Conservation (phyloP, 1,140 invertebrate species). For the Diprion similis region DNA sequence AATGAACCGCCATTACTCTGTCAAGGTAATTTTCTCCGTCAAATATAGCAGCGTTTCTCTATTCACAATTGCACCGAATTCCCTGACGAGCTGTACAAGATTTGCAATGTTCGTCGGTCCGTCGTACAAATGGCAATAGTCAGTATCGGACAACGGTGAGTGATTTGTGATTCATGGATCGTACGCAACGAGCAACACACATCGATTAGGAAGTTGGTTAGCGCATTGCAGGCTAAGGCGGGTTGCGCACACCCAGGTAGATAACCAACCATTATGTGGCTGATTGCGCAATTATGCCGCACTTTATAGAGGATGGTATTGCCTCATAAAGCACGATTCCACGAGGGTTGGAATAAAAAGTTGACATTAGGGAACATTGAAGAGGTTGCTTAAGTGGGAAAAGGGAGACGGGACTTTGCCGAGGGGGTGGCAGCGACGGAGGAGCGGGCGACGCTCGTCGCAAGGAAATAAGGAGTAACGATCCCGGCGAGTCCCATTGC, state of each 20-base stretch:
- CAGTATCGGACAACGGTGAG: no score
- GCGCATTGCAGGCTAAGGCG: not conserved
- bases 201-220: not conserved
- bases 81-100: no score
- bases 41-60: no score
- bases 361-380: constrained; percentile 14
- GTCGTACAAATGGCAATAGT: no score
- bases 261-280: constrained; percentile 15
- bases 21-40: no score
- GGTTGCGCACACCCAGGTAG: not conserved
- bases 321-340: constrained; percentile 16
- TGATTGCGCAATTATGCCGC: constrained; percentile 17
- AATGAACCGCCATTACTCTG: no score
- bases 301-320: constrained; percentile 16
- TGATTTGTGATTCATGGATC: no score
- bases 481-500: constrained; percentile 17
- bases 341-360: constrained; percentile 15
- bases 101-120: no score
- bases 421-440: not conserved
- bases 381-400: constrained; percentile 16
- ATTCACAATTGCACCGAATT: no score
- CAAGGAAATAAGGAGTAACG: constrained; percentile 18
- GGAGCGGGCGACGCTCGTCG: not conserved
- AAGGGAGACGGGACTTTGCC: constrained; percentile 11
- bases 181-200: no score